These are phyloP conservation scores for Saimiri boliviensis DNA, from an alignment of 2,113 vertebrate species.

Conservation along the genomic window DNA sequence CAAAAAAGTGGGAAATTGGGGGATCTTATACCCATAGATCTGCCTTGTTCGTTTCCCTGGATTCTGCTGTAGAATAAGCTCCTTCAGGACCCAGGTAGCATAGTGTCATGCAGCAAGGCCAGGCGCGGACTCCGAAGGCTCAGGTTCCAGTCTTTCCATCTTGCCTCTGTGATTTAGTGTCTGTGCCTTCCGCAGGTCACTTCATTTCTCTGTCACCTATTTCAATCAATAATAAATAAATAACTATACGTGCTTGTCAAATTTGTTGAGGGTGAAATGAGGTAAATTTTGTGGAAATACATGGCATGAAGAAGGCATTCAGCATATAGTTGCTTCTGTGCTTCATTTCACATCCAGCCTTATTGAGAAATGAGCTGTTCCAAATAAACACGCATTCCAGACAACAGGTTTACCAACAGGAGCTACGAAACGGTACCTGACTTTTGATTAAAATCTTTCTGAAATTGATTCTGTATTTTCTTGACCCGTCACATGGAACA, in stretches of 20 bases:
- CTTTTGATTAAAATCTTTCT: conserved; percentile 36
- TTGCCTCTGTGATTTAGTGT: background rate
- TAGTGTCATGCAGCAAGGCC: background rate
- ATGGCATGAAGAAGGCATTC: background rate
- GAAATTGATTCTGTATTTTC: background rate
- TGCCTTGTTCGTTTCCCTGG: background rate
- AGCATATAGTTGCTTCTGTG: background rate
- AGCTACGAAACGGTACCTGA: background rate
- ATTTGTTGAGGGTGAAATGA: background rate
- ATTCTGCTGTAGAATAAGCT: background rate
- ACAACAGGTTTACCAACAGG: background rate
- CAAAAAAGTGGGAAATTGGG: background rate
- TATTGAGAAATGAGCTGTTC: background rate
- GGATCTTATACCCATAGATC: background rate
- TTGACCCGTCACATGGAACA: background rate
- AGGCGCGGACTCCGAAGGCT: background rate
- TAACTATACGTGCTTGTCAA: background rate
- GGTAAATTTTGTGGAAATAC: background rate
- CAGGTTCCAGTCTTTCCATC: background rate
- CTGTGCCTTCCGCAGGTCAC: background rate
- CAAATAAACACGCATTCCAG: background rate
- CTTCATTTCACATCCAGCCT: background rate
- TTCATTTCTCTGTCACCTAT: background rate
- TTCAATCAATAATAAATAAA: no score
- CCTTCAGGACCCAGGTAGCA: background rate